These are phyloP conservation scores for Micrasema minimum DNA, from an alignment of 1,140 invertebrate genomes.

Conservation along the genomic window DNA sequence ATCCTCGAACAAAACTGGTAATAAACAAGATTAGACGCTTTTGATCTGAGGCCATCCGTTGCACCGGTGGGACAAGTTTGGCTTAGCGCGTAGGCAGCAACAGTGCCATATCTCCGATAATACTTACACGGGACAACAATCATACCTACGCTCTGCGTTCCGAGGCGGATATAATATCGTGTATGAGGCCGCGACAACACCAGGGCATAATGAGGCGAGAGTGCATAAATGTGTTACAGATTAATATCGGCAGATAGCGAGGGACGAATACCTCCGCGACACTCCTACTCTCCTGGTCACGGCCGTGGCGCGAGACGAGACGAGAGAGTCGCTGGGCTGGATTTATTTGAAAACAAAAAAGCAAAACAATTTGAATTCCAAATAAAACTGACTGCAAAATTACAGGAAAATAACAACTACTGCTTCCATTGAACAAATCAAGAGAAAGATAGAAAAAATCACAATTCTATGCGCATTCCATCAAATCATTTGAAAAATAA, in stretches of 20 bases:
- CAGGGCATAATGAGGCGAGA: slow-evolving; percentile 48
- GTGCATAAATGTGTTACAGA: slow-evolving; percentile 55
- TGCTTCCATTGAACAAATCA: too few species aligned
- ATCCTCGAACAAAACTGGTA: not conserved
- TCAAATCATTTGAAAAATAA: too few species aligned
- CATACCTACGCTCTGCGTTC: slow-evolving; percentile 39
- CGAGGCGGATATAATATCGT: slow-evolving; percentile 41
- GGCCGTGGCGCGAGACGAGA: slow-evolving; percentile 7
- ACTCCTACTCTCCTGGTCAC: slow-evolving; percentile 30
- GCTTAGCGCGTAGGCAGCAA: slow-evolving; percentile 44
- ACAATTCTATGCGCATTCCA: too few species aligned
- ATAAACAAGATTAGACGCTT: slow-evolving; percentile 13
- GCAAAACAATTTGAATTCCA: too few species aligned
- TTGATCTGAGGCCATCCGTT: slow-evolving; percentile 12
- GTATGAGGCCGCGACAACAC: slow-evolving; percentile 41
- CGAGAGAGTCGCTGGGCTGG: slow-evolving; percentile 1
- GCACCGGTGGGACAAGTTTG: slow-evolving; percentile 41
- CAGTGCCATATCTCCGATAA: slow-evolving; percentile 50
- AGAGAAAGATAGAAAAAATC: too few species aligned
- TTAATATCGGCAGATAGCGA: slow-evolving; percentile 52
- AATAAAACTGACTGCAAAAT: too few species aligned
- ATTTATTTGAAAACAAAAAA: not conserved
- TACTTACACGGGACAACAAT: slow-evolving; percentile 50
- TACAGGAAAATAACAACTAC: too few species aligned
- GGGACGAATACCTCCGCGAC: slow-evolving; percentile 33